Percentiles rank a stretch among this genome's conserved stretches.
Conservation (phyloP, 2,888 invertebrate genomes). For the Lacanobia wlatinum region DNA sequence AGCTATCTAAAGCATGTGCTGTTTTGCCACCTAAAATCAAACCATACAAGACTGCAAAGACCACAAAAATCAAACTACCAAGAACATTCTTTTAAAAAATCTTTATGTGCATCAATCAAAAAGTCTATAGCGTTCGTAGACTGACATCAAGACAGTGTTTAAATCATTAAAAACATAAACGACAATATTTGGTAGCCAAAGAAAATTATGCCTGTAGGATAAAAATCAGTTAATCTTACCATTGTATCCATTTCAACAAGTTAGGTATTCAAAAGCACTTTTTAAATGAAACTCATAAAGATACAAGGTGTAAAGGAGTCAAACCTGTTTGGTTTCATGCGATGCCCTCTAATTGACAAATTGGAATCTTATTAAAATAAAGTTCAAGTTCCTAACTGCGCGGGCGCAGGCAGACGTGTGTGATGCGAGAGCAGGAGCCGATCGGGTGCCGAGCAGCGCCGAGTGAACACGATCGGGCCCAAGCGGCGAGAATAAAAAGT, state of each 20-base stretch:
- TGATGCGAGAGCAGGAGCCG: conserved; percentile 82
- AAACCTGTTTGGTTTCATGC: conserved; percentile 88
- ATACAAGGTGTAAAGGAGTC: conserved; percentile 87
- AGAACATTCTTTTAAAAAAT: background rate
- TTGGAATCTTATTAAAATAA: conserved; percentile 93
- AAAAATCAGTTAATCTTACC: conserved; percentile 28
- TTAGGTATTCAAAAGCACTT: conserved; percentile 75
- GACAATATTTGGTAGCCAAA: conserved; percentile 4
- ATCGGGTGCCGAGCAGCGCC: conserved; percentile 85
- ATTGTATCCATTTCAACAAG: conserved; percentile 66
- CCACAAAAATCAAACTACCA: too few relatives aligned
- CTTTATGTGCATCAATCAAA: too few relatives aligned
- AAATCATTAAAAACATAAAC: background rate
- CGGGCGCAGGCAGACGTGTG: conserved; percentile 80
- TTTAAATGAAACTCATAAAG: conserved; percentile 81
- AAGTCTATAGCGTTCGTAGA: background rate
- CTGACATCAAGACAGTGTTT: too few relatives aligned
- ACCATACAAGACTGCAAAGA: background rate
- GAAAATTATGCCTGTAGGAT: conserved; percentile 7
- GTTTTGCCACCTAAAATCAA: background rate
- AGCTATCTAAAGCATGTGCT: too few relatives aligned
- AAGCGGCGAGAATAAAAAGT: conserved; percentile 86
- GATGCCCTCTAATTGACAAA: conserved; percentile 93
- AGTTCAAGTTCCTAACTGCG: conserved; percentile 88
- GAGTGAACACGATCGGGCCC: conserved; percentile 82